Conservation (phyloP, 2,113 vertebrate species). For the Ailurus styani region DNA sequence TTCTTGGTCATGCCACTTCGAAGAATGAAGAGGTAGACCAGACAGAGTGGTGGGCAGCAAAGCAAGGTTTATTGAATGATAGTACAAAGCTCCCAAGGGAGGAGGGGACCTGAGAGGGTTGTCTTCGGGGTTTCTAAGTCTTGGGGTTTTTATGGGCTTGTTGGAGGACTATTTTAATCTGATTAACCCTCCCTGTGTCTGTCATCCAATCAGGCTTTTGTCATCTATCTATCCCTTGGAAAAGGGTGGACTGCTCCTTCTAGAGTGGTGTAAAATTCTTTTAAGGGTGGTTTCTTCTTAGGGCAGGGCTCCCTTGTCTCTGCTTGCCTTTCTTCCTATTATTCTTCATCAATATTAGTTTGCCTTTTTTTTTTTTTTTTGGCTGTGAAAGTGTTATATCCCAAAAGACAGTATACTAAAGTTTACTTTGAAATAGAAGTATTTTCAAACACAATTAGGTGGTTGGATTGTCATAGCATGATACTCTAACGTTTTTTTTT, state of each 20-base stretch:
- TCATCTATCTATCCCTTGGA: neutral
- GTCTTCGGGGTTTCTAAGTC: neutral
- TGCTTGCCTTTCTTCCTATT: neutral
- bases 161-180: neutral
- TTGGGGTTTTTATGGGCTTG: neutral
- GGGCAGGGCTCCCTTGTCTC: neutral
- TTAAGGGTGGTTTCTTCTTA: neutral
- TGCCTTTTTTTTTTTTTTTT: slow-evolving; percentile 28
- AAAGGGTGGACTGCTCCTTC: neutral
- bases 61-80: neutral
- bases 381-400: neutral
- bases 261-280: neutral
- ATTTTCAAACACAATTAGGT: neutral
- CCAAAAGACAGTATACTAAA: neutral
- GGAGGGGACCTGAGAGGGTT: neutral
- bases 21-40: neutral
- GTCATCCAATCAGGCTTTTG: neutral
- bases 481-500: neutral
- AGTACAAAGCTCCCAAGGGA: neutral
- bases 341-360: neutral
- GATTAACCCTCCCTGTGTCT: neutral
- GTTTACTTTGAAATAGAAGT: neutral
- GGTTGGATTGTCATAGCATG: neutral
- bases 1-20: neutral
- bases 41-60: neutral